Conservation (phyloP, 2,888 invertebrate genomes). For the Blastobasis lacticolella region DNA sequence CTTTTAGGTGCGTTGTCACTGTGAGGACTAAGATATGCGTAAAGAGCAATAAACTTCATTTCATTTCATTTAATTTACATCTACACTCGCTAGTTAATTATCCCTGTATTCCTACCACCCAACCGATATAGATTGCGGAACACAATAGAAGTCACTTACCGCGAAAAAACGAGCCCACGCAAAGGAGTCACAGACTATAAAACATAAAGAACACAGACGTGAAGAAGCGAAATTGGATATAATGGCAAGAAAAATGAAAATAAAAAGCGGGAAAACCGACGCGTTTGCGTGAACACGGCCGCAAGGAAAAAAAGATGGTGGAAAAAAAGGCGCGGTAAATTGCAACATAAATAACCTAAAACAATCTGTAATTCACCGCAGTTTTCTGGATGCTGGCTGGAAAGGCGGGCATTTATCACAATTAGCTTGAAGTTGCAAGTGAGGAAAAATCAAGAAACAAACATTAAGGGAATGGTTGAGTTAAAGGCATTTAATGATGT, state of each 20-base stretch:
- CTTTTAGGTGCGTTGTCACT: no score
- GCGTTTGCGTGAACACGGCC: neutral
- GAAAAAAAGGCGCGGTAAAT: slow-evolving; percentile 45
- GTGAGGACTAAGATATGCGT: no score
- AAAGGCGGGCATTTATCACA: slow-evolving; percentile 45
- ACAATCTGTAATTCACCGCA: slow-evolving; percentile 49
- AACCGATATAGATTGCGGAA: neutral
- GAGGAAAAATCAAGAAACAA: neutral
- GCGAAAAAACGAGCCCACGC: slow-evolving; percentile 18
- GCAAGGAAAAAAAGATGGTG: slow-evolving; percentile 23
- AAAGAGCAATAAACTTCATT: no score
- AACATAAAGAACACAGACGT: slow-evolving; percentile 5
- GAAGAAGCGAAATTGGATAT: slow-evolving; percentile 22
- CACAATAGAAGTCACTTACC: neutral
- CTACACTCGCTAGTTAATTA: no score
- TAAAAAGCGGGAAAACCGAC: slow-evolving; percentile 8
- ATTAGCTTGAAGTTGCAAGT: slow-evolving; percentile 27
- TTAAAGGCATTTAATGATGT: slow-evolving; percentile 8
- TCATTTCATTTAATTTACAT: no score
- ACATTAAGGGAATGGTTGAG: slow-evolving; percentile 4
- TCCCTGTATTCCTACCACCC: no score
- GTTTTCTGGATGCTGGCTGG: slow-evolving; percentile 14
- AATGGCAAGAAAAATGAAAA: slow-evolving; percentile 23
- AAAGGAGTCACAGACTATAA: slow-evolving; percentile 21
- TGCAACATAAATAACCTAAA: slow-evolving; percentile 53